Evolutionary conservation across 2,113 vertebrate species (phyloP).

Genomic region (Octodon degus): DNA sequence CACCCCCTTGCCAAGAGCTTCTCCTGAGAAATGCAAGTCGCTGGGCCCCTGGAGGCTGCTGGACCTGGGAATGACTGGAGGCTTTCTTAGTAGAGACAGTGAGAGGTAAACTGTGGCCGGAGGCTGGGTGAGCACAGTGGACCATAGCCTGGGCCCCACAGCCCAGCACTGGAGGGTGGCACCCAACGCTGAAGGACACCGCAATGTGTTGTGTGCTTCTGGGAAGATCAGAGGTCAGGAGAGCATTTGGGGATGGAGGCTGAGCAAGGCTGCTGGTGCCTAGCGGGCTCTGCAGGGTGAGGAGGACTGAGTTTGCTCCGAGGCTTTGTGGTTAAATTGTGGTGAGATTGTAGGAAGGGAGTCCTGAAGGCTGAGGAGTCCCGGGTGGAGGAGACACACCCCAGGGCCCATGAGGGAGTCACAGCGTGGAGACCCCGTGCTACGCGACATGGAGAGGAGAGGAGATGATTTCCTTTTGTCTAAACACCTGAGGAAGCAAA

Average conservation of each 20-base stretch:
- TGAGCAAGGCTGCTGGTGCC: neutral
- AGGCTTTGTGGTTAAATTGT: neutral
- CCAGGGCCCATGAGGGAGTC: neutral
- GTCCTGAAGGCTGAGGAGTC: neutral
- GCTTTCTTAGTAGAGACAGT: neutral
- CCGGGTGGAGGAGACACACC: neutral
- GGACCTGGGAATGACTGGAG: neutral
- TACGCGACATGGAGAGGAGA: neutral
- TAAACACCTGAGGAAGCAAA: neutral
- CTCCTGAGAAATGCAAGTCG: neutral
- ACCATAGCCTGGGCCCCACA: rapidly evolving
- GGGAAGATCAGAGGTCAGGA: rapidly evolving
- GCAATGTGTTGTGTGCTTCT: rapidly evolving
- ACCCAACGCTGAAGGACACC: neutral
- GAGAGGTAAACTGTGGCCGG: neutral
- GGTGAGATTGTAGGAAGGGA: neutral
- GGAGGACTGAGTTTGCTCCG: neutral
- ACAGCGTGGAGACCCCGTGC: rapidly evolving
- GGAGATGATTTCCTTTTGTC: neutral
- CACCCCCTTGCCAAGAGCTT: neutral
- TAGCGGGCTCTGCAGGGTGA: rapidly evolving
- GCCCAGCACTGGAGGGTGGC: too few relatives aligned
- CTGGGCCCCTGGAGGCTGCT: neutral
- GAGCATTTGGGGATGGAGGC: neutral
- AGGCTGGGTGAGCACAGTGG: neutral